Evolutionary conservation across 1,140 invertebrate species (phyloP), one percentile per base, ranked within the genome.

Genomic region (Hylyphantes graminicola): DNA sequence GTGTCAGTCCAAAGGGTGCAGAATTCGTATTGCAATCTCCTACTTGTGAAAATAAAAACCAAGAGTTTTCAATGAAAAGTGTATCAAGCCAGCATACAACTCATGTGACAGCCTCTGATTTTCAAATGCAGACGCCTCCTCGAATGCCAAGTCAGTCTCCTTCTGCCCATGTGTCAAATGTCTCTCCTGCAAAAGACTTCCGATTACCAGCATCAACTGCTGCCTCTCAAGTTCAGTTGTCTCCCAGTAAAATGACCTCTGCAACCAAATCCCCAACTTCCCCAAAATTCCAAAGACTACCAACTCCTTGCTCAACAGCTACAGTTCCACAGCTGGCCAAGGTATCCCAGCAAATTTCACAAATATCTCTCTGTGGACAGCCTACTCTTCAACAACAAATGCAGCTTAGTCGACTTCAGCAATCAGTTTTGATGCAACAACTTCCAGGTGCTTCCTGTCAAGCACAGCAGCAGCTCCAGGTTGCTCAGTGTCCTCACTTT

Each of bases 61-160:
- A 83, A 35, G 80, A 83, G 0, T 83, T 83, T 74, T 19, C 80
- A 12, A 70, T 73, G n/a, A 83, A 83, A 67, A 6, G 35, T 17
- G 15, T 59, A 83, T 55, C 79, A 63, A 81, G 54, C 64, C 80
- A 83, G 53, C 80, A 83, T 83, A 13, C 53, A 63, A 35, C 79
- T 15, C 79, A 70, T 15, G 67, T 83, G 6, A 67, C 73, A 19
- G 59, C 19, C 48, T n/a, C 80, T 53, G 80, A 83, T 35, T 83
- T 83, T 57, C 80, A 83, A 67, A 74, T 83, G 61, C 80, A 83
- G 19, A 83, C 80, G 50, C 68, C 57, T 55, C 19, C 70, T n/a
- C 21, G 80, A 57, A 75, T 83, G 9, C 35, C 80, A 5, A 61
- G 54, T 17, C 80, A 64, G 19, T 64, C 75, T 19, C 35, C 80